Conservation (phyloP, 1,140 invertebrate genomes). For the Paracyclopina nana region DNA sequence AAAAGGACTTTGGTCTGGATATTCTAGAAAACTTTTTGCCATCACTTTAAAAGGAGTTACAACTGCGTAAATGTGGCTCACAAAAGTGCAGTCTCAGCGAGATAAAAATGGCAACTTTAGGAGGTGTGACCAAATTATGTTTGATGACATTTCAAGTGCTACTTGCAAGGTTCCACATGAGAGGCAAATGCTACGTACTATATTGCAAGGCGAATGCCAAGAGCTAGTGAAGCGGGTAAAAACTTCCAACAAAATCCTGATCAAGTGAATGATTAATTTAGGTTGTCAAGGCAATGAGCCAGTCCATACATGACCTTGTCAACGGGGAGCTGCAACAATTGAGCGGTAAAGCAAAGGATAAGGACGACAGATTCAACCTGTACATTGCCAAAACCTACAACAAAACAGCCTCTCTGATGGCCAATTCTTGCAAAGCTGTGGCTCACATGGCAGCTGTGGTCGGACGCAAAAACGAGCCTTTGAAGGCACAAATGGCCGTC, state of each 20-base stretch:
- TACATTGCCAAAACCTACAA: constrained; percentile 29
- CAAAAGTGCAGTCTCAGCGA: no score
- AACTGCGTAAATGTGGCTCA: no score
- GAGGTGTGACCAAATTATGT: neutral
- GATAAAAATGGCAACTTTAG: no score
- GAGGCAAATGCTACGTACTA: no score
- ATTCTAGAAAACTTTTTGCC: no score
- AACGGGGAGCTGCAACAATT: constrained; percentile 98
- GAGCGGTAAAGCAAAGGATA: constrained; percentile 40
- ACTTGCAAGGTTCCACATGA: neutral
- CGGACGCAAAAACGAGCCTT: neutral
- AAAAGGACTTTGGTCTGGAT: no score
- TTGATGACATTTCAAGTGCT: neutral
- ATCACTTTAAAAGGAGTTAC: no score
- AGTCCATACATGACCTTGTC: constrained; percentile 64
- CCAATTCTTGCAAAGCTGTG: constrained; percentile 79
- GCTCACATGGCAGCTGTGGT: constrained; percentile 39
- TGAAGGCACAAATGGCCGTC: constrained; percentile 36
- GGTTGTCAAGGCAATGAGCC: constrained; percentile 4
- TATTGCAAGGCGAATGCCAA: no score
- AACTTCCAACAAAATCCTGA: no score
- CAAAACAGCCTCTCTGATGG: constrained; percentile 95
- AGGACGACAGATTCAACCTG: constrained; percentile 49
- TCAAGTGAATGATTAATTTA: no score
- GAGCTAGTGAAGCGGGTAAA: no score